Conservation (phyloP, 2,113 vertebrate species). For the Struthio camelus region DNA sequence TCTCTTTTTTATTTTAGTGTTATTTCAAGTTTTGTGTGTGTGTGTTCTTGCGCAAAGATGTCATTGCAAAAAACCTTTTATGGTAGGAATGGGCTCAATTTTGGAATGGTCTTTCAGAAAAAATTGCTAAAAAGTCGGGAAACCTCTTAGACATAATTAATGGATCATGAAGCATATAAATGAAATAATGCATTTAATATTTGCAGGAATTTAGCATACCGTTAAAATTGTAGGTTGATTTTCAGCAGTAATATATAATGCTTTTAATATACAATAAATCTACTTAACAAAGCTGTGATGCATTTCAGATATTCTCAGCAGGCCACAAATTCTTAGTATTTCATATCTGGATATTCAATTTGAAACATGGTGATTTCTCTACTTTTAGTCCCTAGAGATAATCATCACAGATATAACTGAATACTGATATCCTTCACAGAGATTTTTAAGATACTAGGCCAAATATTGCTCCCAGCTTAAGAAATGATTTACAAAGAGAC, state of each 20-base stretch:
- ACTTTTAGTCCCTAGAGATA: background rate
- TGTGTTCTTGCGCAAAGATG: background rate
- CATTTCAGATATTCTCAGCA: constrained; percentile 22
- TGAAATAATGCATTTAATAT: background rate
- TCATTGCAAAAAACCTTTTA: background rate
- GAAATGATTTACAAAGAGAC: background rate
- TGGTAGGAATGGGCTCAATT: background rate
- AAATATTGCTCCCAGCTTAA: background rate
- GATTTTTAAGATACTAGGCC: background rate
- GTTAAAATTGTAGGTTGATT: background rate
- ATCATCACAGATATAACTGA: constrained; percentile 1
- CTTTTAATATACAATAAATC: background rate
- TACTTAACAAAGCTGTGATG: background rate
- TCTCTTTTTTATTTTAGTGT: background rate
- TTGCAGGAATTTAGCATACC: background rate
- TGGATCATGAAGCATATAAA: background rate
- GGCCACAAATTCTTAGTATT: constrained; percentile 7
- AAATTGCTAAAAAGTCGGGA: background rate
- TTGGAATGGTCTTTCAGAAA: background rate
- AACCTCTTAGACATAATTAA: background rate
- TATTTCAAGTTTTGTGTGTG: background rate
- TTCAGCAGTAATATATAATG: background rate
- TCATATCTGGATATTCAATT: background rate
- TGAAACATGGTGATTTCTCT: background rate
- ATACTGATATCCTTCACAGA: background rate